Evolutionary conservation across 2,888 invertebrate species (phyloP).

Genomic region (Calameuta filiformis): DNA sequence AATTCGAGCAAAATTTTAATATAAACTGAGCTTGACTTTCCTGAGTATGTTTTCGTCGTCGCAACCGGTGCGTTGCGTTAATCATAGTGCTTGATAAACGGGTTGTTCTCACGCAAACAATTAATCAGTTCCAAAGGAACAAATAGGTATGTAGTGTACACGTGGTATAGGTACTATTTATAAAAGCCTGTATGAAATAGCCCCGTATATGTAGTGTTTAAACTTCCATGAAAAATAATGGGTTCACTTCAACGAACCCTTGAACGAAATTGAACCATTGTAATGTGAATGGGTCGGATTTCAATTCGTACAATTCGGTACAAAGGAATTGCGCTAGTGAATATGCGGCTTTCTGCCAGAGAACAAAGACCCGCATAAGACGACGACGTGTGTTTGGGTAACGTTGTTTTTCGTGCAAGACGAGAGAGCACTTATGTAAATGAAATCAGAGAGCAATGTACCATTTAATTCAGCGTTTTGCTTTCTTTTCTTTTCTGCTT

Average conservation of each 20-base stretch:
- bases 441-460: constrained; percentile 38
- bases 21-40: background rate
- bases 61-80: background rate
- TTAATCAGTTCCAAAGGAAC: background rate
- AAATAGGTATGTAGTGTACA: background rate
- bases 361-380: constrained; percentile 13
- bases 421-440: constrained; percentile 45
- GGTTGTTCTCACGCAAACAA: background rate
- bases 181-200: background rate
- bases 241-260: background rate
- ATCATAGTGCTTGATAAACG: background rate
- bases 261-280: background rate
- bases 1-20: background rate
- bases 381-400: constrained; percentile 2
- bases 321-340: background rate
- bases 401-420: constrained; percentile 9
- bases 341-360: constrained; percentile 8
- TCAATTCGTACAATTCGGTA: background rate
- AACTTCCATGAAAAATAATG: background rate
- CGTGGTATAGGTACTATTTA: background rate
- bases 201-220: background rate
- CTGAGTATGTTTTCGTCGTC: background rate
- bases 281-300: background rate
- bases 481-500: background rate
- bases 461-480: constrained; percentile 34